Evolutionary conservation across 2,888 invertebrate species (phyloP).

Genomic region (Nasonovia ribisnigri): DNA sequence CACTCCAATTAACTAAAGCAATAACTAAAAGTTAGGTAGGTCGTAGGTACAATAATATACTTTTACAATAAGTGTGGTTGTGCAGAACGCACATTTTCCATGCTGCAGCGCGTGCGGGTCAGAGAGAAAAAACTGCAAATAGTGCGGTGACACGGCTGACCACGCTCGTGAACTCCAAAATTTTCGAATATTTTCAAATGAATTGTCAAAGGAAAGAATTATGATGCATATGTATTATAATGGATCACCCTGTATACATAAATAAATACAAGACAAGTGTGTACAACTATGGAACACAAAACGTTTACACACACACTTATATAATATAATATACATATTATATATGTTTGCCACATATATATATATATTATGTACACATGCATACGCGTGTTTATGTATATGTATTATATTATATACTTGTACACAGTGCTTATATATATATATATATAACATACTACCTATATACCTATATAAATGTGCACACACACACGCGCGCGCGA

Average conservation of each 20-base stretch:
- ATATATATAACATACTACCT: background rate
- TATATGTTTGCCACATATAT: background rate
- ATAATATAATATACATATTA: background rate
- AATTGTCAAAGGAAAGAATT: background rate
- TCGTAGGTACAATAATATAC: too few relatives aligned
- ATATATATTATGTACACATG: too few relatives aligned
- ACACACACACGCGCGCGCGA: background rate
- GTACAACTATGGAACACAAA: background rate
- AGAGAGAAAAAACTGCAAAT: background rate
- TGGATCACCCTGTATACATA: background rate
- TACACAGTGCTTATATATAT: background rate
- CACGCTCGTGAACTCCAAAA: background rate
- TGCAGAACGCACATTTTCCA: background rate
- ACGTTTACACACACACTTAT: background rate
- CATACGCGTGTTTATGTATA: too few relatives aligned
- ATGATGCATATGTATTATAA: background rate
- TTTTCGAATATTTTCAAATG: background rate
- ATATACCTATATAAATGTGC: background rate
- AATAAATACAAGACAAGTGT: too few relatives aligned
- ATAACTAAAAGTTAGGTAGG: too few relatives aligned
- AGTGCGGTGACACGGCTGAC: background rate
- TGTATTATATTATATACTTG: background rate
- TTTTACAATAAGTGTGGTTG: too few relatives aligned
- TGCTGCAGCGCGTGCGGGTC: background rate
- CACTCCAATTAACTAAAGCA: background rate